phyloP scores from a whole-genome alignment of 2,797 vertebrate genomes.

The Centroberyx gerrardi region DNA sequence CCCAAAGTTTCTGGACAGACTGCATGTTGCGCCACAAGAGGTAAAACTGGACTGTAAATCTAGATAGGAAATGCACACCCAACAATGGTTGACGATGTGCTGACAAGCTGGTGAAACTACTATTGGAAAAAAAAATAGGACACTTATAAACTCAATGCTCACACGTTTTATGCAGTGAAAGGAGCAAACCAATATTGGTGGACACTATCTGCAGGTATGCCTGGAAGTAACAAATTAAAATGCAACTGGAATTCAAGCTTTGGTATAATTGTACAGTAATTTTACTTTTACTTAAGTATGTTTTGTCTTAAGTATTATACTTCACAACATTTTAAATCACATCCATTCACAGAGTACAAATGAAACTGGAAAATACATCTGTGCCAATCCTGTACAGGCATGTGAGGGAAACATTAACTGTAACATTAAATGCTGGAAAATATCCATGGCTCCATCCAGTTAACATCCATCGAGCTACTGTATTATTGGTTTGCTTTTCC shows the following conservation, averaged over 20 bases:
- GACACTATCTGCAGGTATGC: too few species aligned
- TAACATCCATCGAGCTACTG: neutral
- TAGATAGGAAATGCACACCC: constrained; percentile 68
- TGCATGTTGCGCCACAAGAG: constrained; percentile 44
- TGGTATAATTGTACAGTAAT: too few species aligned
- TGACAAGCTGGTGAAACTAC: constrained; percentile 54
- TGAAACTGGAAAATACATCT: too few species aligned
- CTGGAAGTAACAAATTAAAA: neutral
- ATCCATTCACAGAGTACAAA: too few species aligned
- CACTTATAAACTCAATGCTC: constrained; percentile 17
- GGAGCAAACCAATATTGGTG: neutral
- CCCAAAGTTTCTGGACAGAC: constrained; percentile 53
- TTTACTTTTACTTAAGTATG: neutral
- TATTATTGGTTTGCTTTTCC: neutral
- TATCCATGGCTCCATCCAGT: too few species aligned
- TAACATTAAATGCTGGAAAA: neutral
- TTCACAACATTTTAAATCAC: neutral
- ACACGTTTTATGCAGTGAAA: constrained; percentile 19
- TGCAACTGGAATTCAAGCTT: too few species aligned
- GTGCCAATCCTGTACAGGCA: neutral
- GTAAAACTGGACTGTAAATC: constrained; percentile 54
- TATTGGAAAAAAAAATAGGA: constrained; percentile 15
- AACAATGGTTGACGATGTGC: constrained; percentile 58
- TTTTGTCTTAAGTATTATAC: neutral
- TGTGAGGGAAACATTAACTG: neutral